phyloP scores from a whole-genome alignment of 2,797 vertebrate species.

The Hippoglossus hippoglossus region DNA sequence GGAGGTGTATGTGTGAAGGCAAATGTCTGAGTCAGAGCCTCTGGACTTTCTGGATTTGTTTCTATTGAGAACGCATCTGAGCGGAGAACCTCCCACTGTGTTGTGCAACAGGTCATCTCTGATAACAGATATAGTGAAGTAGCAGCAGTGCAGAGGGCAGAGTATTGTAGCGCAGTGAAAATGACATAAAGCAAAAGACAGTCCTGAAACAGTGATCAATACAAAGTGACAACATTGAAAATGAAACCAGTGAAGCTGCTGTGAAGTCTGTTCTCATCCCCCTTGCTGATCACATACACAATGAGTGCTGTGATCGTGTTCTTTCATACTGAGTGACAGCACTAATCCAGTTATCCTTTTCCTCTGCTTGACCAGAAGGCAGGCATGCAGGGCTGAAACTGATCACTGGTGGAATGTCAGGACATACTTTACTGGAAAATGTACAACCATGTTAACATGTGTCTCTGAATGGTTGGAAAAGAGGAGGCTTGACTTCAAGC shows the following conservation, averaged over 20 bases:
- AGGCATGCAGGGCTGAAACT: constrained; percentile 24
- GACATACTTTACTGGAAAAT: constrained; percentile 18
- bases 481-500: neutral
- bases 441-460: neutral
- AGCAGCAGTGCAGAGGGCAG: too few relatives aligned
- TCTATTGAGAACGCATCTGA: too few relatives aligned
- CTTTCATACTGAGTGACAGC: constrained; percentile 12
- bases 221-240: too few relatives aligned
- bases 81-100: too few relatives aligned
- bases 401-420: constrained; percentile 37
- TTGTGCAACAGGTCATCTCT: too few relatives aligned
- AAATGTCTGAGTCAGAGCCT: too few relatives aligned
- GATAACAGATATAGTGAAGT: too few relatives aligned
- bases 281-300: constrained; percentile 4
- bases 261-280: neutral
- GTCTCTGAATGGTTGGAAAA: neutral
- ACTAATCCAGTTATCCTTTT: constrained; percentile 51
- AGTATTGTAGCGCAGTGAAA: too few relatives aligned
- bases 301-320: constrained; percentile 15
- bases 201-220: too few relatives aligned
- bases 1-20: too few relatives aligned
- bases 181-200: too few relatives aligned
- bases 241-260: neutral
- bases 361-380: constrained; percentile 32
- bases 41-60: too few relatives aligned